Evolutionary conservation across 2,113 vertebrate species (phyloP).

Genomic region (Amazona guildingii): DNA sequence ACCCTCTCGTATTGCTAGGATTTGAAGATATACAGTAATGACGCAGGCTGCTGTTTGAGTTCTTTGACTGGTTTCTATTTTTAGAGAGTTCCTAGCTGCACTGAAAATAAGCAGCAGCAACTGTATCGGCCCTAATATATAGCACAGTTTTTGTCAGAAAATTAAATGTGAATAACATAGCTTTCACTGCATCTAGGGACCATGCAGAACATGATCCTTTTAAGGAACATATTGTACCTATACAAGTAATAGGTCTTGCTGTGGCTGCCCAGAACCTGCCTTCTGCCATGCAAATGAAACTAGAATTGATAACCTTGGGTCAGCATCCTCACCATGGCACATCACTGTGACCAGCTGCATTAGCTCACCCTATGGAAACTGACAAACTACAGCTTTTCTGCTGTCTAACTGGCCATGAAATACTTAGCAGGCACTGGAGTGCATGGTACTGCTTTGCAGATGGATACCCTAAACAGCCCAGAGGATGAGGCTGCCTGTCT

Average conservation of each 20-base stretch:
- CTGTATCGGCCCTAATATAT: not conserved
- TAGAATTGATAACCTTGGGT: not conserved
- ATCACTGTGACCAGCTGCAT: not conserved
- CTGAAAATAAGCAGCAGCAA: slow-evolving; percentile 1
- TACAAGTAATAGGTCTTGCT: not conserved
- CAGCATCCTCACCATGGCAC: not conserved
- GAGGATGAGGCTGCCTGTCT: not conserved
- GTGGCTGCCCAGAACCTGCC: not conserved
- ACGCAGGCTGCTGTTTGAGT: slow-evolving; percentile 19
- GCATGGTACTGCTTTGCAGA: not conserved
- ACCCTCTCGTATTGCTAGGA: slow-evolving; percentile 1
- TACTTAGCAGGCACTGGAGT: not conserved
- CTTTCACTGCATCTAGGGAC: not conserved
- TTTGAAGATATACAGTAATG: slow-evolving; percentile 48
- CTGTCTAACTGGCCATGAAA: not conserved
- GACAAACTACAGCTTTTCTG: not conserved
- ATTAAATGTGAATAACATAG: not conserved
- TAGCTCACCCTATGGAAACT: not conserved
- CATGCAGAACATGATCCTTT: not conserved
- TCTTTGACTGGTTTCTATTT: slow-evolving; percentile 52
- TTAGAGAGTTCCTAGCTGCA: slow-evolving; percentile 1
- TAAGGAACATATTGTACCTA: not conserved
- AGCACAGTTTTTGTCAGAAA: not conserved
- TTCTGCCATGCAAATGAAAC: not conserved
- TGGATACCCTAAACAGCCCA: not conserved